Conservation (phyloP, 2,888 invertebrate species). For the Lepidochrysops patricia region DNA sequence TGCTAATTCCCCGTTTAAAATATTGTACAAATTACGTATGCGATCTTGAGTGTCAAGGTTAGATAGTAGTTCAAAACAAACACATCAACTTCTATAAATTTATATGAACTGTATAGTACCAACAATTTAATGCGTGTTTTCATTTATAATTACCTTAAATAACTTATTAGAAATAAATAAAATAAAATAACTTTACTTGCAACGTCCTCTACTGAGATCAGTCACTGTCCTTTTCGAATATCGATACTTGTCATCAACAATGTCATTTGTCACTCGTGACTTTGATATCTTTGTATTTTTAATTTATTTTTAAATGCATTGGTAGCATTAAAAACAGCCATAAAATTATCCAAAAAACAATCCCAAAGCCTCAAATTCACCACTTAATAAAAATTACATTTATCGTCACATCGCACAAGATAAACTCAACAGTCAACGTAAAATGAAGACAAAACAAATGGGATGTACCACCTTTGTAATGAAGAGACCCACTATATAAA, state of each 20-base stretch:
- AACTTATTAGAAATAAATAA: not conserved
- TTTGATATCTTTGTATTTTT: too few species aligned
- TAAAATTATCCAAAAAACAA: too few species aligned
- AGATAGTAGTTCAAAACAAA: slow-evolving; percentile 21
- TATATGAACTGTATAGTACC: not conserved
- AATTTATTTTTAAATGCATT: too few species aligned
- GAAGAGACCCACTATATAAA: too few species aligned
- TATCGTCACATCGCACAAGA: too few species aligned
- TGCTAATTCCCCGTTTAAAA: slow-evolving; percentile 20
- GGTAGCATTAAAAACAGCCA: too few species aligned
- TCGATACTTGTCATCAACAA: not conserved
- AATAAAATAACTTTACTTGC: not conserved
- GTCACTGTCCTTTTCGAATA: slow-evolving; percentile 17
- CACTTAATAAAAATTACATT: too few species aligned
- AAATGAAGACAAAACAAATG: too few species aligned
- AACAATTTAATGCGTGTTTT: not conserved
- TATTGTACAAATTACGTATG: slow-evolving; percentile 22
- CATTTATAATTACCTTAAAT: not conserved
- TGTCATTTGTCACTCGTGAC: not conserved
- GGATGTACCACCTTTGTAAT: too few species aligned
- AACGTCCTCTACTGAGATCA: slow-evolving; percentile 21
- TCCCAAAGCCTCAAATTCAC: too few species aligned
- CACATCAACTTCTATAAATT: not conserved
- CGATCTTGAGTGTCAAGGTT: slow-evolving; percentile 43
- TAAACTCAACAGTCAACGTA: too few species aligned